Conservation (phyloP, 2,797 vertebrate species). For the Pempheris klunzingeri region DNA sequence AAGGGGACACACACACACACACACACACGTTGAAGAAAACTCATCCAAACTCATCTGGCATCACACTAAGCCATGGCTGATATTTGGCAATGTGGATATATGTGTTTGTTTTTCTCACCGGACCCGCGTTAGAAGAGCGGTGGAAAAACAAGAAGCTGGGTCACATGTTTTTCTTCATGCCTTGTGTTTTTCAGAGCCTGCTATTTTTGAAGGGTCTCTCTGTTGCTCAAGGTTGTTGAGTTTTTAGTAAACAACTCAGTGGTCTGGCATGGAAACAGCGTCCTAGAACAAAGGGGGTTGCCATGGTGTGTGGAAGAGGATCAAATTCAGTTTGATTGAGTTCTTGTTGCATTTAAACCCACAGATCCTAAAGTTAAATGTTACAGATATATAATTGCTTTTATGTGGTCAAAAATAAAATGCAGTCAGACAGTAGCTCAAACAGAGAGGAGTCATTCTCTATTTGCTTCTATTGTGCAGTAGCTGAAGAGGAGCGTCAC, state of each 20-base stretch:
- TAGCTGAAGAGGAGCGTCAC: background rate
- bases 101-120: conserved; percentile 36
- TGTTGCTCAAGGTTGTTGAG: conserved; percentile 30
- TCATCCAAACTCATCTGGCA: conserved; percentile 17
- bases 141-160: conserved; percentile 6
- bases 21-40: background rate
- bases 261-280: background rate
- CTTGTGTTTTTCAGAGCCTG: conserved; percentile 16
- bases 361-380: too few relatives aligned
- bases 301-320: background rate
- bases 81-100: conserved; percentile 9
- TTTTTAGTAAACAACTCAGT: conserved; percentile 37
- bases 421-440: too few relatives aligned
- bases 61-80: conserved; percentile 10
- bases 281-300: conserved; percentile 5
- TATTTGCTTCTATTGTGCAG: too few relatives aligned
- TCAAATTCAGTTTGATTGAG: background rate
- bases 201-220: conserved; percentile 39
- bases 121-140: background rate
- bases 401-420: too few relatives aligned
- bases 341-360: background rate
- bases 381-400: too few relatives aligned
- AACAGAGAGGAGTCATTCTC: too few relatives aligned
- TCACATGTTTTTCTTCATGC: conserved; percentile 21
- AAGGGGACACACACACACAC: conserved; percentile 14